Conservation (phyloP, 2,888 invertebrate species). For the Vesta saturnalis region DNA sequence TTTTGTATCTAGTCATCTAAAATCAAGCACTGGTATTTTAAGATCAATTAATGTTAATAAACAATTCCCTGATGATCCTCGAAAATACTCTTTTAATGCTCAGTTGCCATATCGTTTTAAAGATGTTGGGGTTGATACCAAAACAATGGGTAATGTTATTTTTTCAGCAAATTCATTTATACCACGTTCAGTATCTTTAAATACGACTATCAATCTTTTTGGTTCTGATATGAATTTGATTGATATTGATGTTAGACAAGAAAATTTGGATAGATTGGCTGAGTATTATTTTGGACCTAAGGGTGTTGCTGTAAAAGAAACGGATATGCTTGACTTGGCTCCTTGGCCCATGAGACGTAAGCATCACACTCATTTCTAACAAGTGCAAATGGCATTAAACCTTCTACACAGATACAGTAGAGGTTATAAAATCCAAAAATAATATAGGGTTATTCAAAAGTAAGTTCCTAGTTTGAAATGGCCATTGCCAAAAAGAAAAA, state of each 20-base stretch:
- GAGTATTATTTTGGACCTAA: slow-evolving; percentile 82
- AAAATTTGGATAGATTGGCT: slow-evolving; percentile 79
- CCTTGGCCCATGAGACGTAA: too few relatives aligned
- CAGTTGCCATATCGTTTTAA: slow-evolving; percentile 78
- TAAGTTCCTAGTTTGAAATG: too few relatives aligned
- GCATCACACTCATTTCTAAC: too few relatives aligned
- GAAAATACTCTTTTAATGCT: slow-evolving; percentile 82
- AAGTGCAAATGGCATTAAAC: too few relatives aligned
- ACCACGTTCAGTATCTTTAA: slow-evolving; percentile 76
- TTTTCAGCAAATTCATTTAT: slow-evolving; percentile 85
- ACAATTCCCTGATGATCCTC: slow-evolving; percentile 74
- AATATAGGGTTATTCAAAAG: too few relatives aligned
- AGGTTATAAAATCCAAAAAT: too few relatives aligned
- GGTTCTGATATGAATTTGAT: slow-evolving; percentile 81
- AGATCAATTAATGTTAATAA: slow-evolving; percentile 63
- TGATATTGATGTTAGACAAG: slow-evolving; percentile 78
- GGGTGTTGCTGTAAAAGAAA: slow-evolving; percentile 67
- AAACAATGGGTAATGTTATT: slow-evolving; percentile 77
- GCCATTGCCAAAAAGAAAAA: too few relatives aligned
- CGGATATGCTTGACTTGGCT: too few relatives aligned
- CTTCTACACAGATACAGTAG: too few relatives aligned
- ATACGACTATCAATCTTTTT: slow-evolving; percentile 80
- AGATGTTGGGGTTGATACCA: slow-evolving; percentile 57
- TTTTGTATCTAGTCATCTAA: slow-evolving; percentile 83
- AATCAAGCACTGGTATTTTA: slow-evolving; percentile 66